Evolutionary conservation across 1,140 invertebrate species (phyloP).

Genomic region (Eupeodes corollae): DNA sequence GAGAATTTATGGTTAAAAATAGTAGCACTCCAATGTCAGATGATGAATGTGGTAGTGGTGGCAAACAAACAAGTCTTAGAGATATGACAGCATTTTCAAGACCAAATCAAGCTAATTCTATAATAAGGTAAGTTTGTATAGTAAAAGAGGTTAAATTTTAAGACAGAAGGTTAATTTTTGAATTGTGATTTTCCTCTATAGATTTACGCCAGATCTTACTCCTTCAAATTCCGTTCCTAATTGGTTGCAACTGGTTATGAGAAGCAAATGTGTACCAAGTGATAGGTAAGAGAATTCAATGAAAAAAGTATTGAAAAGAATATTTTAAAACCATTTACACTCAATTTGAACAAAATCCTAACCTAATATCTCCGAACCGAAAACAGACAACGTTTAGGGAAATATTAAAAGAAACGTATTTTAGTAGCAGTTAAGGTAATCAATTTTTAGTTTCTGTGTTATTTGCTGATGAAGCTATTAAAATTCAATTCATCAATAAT

Average conservation of each 20-base stretch:
- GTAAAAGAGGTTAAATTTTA: background rate
- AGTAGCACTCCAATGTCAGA: too few relatives aligned
- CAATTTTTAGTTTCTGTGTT: too few relatives aligned
- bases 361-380: too few relatives aligned
- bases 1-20: background rate
- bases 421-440: too few relatives aligned
- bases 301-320: too few relatives aligned
- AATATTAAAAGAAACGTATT: too few relatives aligned
- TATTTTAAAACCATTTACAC: too few relatives aligned
- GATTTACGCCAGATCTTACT: conserved; percentile 30
- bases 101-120: conserved; percentile 23
- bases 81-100: conserved; percentile 28
- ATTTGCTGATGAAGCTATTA: too few relatives aligned
- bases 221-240: conserved; percentile 23
- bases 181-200: conserved; percentile 5
- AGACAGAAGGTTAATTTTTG: background rate
- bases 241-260: conserved; percentile 36
- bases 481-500: too few relatives aligned
- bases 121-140: conserved; percentile 22
- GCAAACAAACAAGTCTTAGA: conserved; percentile 3
- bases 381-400: too few relatives aligned
- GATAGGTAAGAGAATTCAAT: too few relatives aligned
- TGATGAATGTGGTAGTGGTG: conserved; percentile 3
- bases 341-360: too few relatives aligned
- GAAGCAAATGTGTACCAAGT: conserved; percentile 28